phyloP scores from a whole-genome alignment of 2,888 invertebrate species.

The Chrysolina oricalcia region DNA sequence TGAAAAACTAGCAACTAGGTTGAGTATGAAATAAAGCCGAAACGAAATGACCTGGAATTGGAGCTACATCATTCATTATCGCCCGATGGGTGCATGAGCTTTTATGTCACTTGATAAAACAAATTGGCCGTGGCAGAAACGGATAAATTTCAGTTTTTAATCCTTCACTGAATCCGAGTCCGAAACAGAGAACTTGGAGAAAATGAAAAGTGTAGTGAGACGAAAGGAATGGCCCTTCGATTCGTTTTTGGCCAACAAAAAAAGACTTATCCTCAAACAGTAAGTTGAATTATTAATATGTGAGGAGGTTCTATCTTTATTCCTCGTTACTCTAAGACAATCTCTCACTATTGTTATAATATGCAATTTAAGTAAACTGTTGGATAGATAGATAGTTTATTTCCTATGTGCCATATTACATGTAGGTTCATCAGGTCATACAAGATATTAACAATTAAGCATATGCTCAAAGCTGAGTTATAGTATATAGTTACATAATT shows the following conservation, averaged over 20 bases:
- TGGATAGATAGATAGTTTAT: no score
- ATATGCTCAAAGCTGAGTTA: no score
- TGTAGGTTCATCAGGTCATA: no score
- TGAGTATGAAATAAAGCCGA: not conserved
- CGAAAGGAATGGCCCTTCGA: not conserved
- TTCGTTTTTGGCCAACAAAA: not conserved
- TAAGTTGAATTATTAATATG: not conserved
- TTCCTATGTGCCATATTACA: no score
- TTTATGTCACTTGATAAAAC: constrained; percentile 11
- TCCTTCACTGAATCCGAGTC: constrained; percentile 3
- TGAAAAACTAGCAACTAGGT: not conserved
- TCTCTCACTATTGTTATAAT: no score
- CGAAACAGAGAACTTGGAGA: not conserved
- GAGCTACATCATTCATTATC: not conserved
- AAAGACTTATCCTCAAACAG: not conserved
- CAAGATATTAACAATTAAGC: no score
- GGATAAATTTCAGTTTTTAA: constrained; percentile 5
- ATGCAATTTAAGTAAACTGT: no score
- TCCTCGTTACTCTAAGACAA: no score
- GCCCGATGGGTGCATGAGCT: constrained; percentile 4
- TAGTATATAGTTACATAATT: no score
- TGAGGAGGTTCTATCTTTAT: not conserved
- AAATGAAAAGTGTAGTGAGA: not conserved
- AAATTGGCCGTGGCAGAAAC: not conserved
- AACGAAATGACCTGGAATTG: not conserved